These are phyloP conservation scores for Dendronephthya gigantea DNA, from an alignment of 64 coral and sea anemone species.

Conservation along the genomic window DNA sequence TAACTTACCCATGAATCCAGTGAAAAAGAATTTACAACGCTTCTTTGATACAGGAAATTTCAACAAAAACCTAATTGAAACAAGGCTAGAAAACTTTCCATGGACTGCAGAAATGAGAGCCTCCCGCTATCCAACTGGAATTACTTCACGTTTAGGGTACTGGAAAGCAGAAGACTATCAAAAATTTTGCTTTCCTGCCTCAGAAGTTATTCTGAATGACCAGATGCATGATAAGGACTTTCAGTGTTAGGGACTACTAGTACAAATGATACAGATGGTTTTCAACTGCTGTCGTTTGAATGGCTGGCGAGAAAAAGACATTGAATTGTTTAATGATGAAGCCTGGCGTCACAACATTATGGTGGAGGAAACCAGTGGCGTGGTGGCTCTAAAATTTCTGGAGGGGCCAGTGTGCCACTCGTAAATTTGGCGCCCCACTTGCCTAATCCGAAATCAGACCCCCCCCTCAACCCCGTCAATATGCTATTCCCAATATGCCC, in stretches of 20 bases:
- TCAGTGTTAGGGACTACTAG: conserved; percentile 36
- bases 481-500: background rate
- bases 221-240: conserved; percentile 28
- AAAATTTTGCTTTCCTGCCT: conserved; percentile 40
- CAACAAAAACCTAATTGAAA: no score
- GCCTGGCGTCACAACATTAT: conserved; percentile 47
- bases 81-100: no score
- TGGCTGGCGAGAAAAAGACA: conserved; percentile 20
- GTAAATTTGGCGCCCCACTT: background rate
- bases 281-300: conserved; percentile 25
- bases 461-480: background rate
- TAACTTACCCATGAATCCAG: conserved; percentile 34
- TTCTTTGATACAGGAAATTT: conserved; percentile 13
- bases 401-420: background rate
- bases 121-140: no score
- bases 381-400: conserved; percentile 3
- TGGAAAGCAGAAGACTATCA: no score
- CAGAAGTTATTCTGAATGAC: conserved; percentile 32
- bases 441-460: background rate
- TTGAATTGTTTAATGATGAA: conserved; percentile 36
- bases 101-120: no score
- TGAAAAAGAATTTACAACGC: conserved; percentile 35
- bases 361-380: conserved; percentile 2
- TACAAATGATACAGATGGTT: conserved; percentile 46
- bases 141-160: no score